phyloP scores from a whole-genome alignment of 2,888 invertebrate species.

The Aleiodes leptofemur region DNA sequence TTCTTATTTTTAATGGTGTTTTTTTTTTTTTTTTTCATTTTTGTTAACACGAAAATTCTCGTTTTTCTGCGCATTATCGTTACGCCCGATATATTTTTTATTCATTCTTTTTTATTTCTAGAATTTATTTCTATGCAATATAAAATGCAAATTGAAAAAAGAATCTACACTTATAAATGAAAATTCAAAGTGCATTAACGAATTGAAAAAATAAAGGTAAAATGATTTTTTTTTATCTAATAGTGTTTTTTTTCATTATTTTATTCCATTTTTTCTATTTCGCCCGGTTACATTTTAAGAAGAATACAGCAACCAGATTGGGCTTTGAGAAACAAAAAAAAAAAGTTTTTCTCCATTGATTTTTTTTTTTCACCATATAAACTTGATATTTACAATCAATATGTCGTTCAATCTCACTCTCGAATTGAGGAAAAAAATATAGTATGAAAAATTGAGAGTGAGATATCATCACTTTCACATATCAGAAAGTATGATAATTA shows the following conservation, averaged over 20 bases:
- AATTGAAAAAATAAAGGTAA: conserved; percentile 34
- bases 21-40: conserved; percentile 21
- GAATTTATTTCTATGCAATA: conserved; percentile 17
- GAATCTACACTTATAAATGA: background rate
- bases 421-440: background rate
- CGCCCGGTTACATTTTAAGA: conserved; percentile 69
- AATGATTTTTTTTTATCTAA: conserved; percentile 40
- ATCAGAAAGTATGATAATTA: conserved; percentile 10
- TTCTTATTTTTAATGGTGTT: conserved; percentile 18
- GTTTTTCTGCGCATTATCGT: conserved; percentile 3
- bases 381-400: conserved; percentile 30
- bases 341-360: conserved; percentile 7
- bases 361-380: conserved; percentile 21
- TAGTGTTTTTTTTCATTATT: conserved; percentile 34
- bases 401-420: conserved; percentile 10
- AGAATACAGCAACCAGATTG: conserved; percentile 67
- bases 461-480: conserved; percentile 13
- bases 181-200: conserved; percentile 38
- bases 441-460: conserved; percentile 20
- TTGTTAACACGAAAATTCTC: conserved; percentile 23
- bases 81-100: background rate
- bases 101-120: conserved; percentile 1
- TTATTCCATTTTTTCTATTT: conserved; percentile 14
- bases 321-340: conserved; percentile 51
- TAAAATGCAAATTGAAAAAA: conserved; percentile 33